Percentiles rank a stretch among this genome's conserved stretches.
phyloP scores from a whole-genome alignment of 2,113 vertebrate genomes.

The Pandion haliaetus region DNA sequence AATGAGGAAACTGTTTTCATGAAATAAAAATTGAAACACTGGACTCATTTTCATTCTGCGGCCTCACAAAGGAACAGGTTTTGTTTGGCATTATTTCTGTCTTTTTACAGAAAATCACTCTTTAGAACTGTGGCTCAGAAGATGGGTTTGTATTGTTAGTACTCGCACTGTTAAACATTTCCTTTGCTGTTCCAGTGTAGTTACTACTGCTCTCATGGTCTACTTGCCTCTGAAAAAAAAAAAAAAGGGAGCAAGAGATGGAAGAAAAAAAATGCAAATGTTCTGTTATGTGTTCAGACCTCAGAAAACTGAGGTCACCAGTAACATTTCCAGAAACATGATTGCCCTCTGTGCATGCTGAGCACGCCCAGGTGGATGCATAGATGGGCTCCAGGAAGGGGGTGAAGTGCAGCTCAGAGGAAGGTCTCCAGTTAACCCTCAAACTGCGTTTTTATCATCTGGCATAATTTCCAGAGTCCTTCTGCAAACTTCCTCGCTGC shows the following conservation, averaged over 20 bases:
- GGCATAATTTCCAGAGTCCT: neutral
- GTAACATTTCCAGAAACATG: neutral
- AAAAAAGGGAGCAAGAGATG: neutral
- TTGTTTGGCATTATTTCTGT: neutral
- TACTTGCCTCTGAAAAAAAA: neutral
- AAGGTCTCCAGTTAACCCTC: neutral
- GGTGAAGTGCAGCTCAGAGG: neutral
- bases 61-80: neutral
- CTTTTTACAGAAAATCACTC: neutral
- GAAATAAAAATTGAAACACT: neutral
- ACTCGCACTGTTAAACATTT: rapidly evolving
- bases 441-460: neutral
- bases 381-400: neutral
- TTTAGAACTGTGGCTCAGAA: neutral
- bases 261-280: neutral
- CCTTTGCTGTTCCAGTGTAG: neutral
- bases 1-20: neutral
- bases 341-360: neutral
- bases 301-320: neutral
- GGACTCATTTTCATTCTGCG: neutral
- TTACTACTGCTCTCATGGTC: neutral
- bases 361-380: neutral
- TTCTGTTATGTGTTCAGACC: neutral
- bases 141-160: neutral
- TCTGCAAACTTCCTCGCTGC: neutral